These are phyloP conservation scores for Neopelma chrysocephalum DNA, from an alignment of 2,797 vertebrate genomes.

Conservation along the genomic window DNA sequence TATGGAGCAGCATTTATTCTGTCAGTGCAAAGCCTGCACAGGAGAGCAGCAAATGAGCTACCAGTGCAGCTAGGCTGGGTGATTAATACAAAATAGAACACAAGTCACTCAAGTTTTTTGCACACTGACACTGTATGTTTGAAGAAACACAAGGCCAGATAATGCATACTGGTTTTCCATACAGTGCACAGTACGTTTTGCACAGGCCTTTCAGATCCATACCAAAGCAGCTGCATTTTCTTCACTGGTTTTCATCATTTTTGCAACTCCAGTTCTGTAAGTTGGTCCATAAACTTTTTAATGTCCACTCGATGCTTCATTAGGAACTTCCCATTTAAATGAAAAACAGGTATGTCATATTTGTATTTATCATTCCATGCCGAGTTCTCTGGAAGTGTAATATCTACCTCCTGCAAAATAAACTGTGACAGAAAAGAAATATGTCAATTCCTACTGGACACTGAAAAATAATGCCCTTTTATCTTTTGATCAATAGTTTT, in stretches of 20 bases:
- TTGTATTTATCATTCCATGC: conserved; percentile 83
- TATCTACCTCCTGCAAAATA: conserved; percentile 86
- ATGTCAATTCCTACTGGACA: neutral
- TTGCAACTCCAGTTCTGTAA: conserved; percentile 73
- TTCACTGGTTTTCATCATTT: conserved; percentile 12
- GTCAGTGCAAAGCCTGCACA: neutral
- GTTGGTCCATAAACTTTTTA: conserved; percentile 76
- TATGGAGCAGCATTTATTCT: conserved; percentile 25
- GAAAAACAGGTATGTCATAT: conserved; percentile 87
- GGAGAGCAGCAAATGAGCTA: neutral
- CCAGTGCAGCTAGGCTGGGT: neutral
- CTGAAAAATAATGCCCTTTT: neutral
- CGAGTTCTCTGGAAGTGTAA: conserved; percentile 82
- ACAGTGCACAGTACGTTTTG: neutral
- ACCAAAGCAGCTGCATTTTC: neutral
- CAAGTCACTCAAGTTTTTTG: neutral
- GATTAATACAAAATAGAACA: neutral
- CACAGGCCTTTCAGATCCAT: neutral
- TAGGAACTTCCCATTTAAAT: conserved; percentile 85
- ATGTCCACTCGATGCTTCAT: conserved; percentile 86
- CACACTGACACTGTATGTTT: accelerated
- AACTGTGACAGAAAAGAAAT: conserved; percentile 73
- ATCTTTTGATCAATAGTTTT: neutral
- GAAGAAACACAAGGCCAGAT: neutral
- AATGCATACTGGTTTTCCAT: neutral